phyloP scores from a whole-genome alignment of 2,113 vertebrate species.

The Protomyctophum bolini region DNA sequence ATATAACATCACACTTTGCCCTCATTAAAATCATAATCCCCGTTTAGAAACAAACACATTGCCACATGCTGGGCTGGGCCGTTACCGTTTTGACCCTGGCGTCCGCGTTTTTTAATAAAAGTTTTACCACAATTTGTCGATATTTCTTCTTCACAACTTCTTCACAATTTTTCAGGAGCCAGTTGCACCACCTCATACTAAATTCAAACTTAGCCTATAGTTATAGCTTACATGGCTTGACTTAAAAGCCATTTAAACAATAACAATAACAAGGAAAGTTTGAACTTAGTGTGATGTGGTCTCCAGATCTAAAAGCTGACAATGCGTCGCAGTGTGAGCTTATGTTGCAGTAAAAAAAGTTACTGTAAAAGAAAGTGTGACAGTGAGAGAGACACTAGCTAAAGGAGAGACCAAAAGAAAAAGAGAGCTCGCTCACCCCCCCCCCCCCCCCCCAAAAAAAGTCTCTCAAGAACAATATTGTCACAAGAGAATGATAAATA shows the following conservation, averaged over 20 bases:
- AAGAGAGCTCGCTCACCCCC: not conserved
- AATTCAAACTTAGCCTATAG: too few relatives aligned
- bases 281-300: too few relatives aligned
- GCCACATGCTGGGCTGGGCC: conserved; percentile 32
- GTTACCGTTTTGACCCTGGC: conserved; percentile 5
- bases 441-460: conserved; percentile 5
- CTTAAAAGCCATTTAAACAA: too few relatives aligned
- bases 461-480: conserved; percentile 69
- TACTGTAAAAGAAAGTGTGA: conserved; percentile 29
- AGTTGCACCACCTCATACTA: too few relatives aligned
- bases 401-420: not conserved
- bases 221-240: too few relatives aligned
- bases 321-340: too few relatives aligned
- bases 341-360: not conserved
- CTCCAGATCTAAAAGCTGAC: too few relatives aligned
- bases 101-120: too few relatives aligned
- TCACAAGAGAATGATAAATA: conserved; percentile 71
- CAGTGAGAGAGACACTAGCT: not conserved
- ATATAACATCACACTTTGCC: conserved; percentile 11
- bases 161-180: too few relatives aligned
- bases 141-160: too few relatives aligned
- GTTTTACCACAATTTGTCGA: too few relatives aligned
- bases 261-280: too few relatives aligned
- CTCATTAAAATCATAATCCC: conserved; percentile 15
- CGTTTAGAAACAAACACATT: conserved; percentile 46